Evolutionary conservation across 2,113 vertebrate species (phyloP).

Genomic region (Dasyprocta punctata): DNA sequence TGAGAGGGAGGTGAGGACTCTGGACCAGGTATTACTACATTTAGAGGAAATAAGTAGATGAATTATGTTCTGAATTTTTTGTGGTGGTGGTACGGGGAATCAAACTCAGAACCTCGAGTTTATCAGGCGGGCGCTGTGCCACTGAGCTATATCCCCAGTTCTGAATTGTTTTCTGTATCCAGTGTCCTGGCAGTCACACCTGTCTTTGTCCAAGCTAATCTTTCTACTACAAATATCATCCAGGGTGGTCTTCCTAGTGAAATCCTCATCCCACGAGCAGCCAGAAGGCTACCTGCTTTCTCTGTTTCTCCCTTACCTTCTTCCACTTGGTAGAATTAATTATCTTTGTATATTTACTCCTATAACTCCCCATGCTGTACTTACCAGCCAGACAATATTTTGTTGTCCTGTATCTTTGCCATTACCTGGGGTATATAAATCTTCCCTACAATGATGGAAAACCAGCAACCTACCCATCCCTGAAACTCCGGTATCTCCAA

Average conservation of each 20-base stretch:
- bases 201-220: neutral
- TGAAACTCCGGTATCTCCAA: neutral
- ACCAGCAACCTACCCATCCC: neutral
- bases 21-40: neutral
- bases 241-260: neutral
- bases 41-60: neutral
- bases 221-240: neutral
- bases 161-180: neutral
- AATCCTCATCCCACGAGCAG: neutral
- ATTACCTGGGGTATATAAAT: neutral
- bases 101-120: too few relatives aligned
- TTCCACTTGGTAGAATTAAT: neutral
- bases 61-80: too few relatives aligned
- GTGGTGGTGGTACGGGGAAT: too few relatives aligned
- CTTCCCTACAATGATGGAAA: neutral
- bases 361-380: neutral
- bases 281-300: neutral
- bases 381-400: neutral
- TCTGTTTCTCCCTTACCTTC: neutral
- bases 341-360: neutral
- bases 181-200: neutral
- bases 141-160: too few relatives aligned
- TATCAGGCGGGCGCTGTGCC: too few relatives aligned
- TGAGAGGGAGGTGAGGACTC: neutral
- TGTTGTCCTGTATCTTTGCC: too few relatives aligned